These are phyloP conservation scores for Orchestes rusci DNA, from an alignment of 2,888 invertebrate species.

Conservation along the genomic window DNA sequence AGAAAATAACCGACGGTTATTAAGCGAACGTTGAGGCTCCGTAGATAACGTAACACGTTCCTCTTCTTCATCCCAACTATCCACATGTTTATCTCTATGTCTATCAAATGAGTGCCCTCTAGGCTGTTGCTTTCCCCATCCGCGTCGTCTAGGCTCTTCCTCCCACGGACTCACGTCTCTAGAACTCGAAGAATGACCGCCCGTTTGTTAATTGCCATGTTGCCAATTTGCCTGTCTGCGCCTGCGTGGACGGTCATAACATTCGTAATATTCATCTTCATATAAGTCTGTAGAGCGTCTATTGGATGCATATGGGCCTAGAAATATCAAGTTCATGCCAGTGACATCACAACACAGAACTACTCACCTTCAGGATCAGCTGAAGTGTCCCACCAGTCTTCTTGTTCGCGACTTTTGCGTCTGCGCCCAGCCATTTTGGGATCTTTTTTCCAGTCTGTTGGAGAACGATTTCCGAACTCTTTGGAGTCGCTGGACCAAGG, in stretches of 20 bases:
- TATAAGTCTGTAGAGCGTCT: conserved; percentile 44
- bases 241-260: conserved; percentile 39
- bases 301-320: conserved; percentile 38
- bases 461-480: conserved; percentile 47
- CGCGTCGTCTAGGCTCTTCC: conserved; percentile 51
- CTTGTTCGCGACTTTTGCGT: conserved; percentile 40
- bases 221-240: conserved; percentile 30
- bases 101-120: conserved; percentile 40
- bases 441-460: conserved; percentile 47
- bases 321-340: no score
- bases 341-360: no score
- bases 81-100: conserved; percentile 49
- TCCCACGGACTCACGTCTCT: conserved; percentile 78
- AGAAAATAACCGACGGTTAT: no score
- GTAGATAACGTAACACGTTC: no score
- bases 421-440: conserved; percentile 41
- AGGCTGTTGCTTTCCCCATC: conserved; percentile 32
- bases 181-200: conserved; percentile 57
- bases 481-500: conserved; percentile 75
- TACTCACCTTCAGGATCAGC: conserved; percentile 41
- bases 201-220: conserved; percentile 32
- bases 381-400: conserved; percentile 45
- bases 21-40: no score
- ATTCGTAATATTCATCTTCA: conserved; percentile 43
- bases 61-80: conserved; percentile 58